Evolutionary conservation across 2,888 invertebrate genomes (phyloP).

Genomic region (Amphimallon solstitiale): DNA sequence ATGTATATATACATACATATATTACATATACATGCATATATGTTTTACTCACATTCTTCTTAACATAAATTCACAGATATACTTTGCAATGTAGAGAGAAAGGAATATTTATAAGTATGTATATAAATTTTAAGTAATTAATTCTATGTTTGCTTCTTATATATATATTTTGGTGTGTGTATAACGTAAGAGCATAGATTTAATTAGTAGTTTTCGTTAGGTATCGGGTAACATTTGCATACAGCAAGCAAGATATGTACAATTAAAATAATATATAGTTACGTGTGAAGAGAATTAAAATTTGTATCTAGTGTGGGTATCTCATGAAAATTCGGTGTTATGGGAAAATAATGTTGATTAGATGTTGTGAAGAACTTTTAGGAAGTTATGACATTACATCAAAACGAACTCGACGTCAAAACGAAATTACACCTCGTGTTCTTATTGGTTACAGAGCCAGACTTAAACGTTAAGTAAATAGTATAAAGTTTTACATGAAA

Average conservation of each 20-base stretch:
- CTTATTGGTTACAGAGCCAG: background rate
- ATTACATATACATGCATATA: constrained; percentile 10
- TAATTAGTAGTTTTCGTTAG: constrained; percentile 32
- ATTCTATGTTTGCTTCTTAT: constrained; percentile 25
- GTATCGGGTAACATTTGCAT: constrained; percentile 28
- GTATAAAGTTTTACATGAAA: too few species aligned
- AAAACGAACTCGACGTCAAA: background rate
- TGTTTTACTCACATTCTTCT: constrained; percentile 2
- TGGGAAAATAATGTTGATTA: constrained; percentile 32
- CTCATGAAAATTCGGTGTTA: constrained; percentile 28
- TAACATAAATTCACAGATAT: constrained; percentile 22
- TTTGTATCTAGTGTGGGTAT: constrained; percentile 33
- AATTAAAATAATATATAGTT: constrained; percentile 33
- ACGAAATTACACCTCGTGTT: background rate
- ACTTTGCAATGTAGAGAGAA: constrained; percentile 22
- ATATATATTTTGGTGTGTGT: constrained; percentile 2
- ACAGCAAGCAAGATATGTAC: constrained; percentile 27
- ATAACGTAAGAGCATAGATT: constrained; percentile 24
- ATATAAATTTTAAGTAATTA: constrained; percentile 31
- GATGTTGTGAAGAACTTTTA: constrained; percentile 20
- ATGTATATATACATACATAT: too few species aligned
- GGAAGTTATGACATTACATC: constrained; percentile 27
- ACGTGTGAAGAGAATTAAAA: constrained; percentile 31
- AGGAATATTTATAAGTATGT: constrained; percentile 31
- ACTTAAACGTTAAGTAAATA: too few species aligned